Evolutionary conservation across 1,140 invertebrate genomes (phyloP).

Genomic region (Trichogramma pretiosum): DNA sequence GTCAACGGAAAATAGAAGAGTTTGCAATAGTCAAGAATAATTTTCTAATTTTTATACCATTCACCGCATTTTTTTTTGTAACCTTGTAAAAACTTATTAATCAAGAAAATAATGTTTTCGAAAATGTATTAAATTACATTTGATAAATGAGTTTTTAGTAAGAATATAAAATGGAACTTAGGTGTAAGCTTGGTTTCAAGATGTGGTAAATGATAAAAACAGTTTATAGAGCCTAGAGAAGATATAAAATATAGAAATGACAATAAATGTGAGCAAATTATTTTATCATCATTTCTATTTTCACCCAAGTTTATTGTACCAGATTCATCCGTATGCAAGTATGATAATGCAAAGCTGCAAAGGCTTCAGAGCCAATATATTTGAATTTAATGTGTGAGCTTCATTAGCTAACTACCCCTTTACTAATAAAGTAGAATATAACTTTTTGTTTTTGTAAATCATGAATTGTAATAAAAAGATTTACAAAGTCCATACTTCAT

Average conservation of each 20-base stretch:
- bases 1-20: slow-evolving; percentile 30
- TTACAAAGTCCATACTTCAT: slow-evolving; percentile 26
- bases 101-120: too few species aligned
- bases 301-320: slow-evolving; percentile 18
- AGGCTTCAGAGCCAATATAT: slow-evolving; percentile 30
- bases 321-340: slow-evolving; percentile 31
- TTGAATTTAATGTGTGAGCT: slow-evolving; percentile 28
- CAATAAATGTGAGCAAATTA: slow-evolving; percentile 6
- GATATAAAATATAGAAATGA: slow-evolving; percentile 15
- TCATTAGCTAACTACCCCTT: slow-evolving; percentile 33
- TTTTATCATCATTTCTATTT: slow-evolving; percentile 21
- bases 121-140: too few species aligned
- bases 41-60: slow-evolving; percentile 17
- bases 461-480: slow-evolving; percentile 17
- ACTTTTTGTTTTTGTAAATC: slow-evolving; percentile 15
- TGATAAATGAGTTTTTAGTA: too few species aligned
- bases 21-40: slow-evolving; percentile 31
- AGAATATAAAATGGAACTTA: too few species aligned
- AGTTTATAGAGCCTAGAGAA: not conserved
- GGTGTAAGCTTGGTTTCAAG: too few species aligned
- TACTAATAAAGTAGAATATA: slow-evolving; percentile 13
- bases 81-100: slow-evolving; percentile 2
- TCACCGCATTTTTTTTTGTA: slow-evolving; percentile 17
- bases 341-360: slow-evolving; percentile 37
- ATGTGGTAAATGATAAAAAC: not conserved